phyloP scores from a whole-genome alignment of 2,888 invertebrate species.

The Dolichopus griseipennis region DNA sequence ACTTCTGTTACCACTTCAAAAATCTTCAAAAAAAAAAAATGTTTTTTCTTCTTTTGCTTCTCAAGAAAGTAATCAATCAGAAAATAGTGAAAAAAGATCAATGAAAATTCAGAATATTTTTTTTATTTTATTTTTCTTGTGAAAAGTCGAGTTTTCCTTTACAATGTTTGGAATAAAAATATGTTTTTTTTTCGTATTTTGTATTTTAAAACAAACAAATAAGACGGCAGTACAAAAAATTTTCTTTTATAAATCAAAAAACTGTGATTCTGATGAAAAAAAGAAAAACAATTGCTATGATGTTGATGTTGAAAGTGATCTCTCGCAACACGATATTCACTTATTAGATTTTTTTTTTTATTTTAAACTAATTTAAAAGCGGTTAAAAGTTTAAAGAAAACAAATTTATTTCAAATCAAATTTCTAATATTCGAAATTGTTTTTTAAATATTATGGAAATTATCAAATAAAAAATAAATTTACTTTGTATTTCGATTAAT shows the following conservation, averaged over 20 bases:
- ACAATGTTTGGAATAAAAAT: neutral
- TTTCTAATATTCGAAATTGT: neutral
- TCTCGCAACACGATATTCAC: neutral
- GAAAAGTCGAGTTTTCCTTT: neutral
- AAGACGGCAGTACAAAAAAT: neutral
- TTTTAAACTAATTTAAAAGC: neutral
- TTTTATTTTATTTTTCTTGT: neutral
- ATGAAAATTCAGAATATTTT: neutral
- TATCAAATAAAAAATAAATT: neutral
- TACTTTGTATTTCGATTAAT: too few species aligned
- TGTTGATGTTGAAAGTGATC: conserved; percentile 3
- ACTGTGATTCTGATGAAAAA: neutral
- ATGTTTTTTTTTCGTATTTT: neutral
- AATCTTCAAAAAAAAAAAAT: neutral
- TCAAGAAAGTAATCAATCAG: neutral
- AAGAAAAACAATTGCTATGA: neutral
- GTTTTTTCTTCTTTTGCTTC: neutral
- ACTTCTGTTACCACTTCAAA: neutral
- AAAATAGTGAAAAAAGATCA: neutral
- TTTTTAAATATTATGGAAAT: conserved; percentile 1
- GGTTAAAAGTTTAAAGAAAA: too few species aligned
- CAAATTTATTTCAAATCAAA: too few species aligned
- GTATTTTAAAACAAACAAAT: neutral
- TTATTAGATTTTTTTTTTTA: neutral
- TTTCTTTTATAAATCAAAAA: neutral